Conservation (phyloP, 2,797 vertebrate species). For the Spheniscus humboldti region DNA sequence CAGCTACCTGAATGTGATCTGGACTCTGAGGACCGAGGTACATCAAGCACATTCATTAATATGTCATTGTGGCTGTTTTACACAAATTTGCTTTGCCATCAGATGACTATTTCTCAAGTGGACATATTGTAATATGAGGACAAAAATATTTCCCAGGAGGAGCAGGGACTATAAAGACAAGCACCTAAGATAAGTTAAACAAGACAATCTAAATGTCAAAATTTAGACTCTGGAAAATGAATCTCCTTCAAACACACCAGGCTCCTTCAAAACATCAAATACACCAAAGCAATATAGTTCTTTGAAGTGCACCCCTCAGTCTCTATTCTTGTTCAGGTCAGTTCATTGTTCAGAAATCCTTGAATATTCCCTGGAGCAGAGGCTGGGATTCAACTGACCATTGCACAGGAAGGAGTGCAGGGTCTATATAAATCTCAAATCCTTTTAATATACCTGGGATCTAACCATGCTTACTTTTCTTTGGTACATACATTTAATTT, state of each 20-base stretch:
- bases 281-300: background rate
- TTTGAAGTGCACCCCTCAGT: background rate
- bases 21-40: background rate
- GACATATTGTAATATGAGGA: background rate
- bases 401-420: background rate
- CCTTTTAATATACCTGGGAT: background rate
- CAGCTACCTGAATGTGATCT: background rate
- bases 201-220: background rate
- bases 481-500: background rate
- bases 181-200: background rate
- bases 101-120: background rate
- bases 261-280: background rate
- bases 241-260: background rate
- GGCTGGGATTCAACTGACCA: background rate
- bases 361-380: background rate
- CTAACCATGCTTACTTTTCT: background rate
- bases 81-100: background rate
- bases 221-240: background rate
- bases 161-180: background rate
- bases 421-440: background rate
- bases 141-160: background rate
- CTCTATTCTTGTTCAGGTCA: background rate
- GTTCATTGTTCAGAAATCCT: background rate
- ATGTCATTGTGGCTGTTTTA: background rate
- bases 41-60: background rate